Evolutionary conservation across 2,888 invertebrate species (phyloP), one percentile per base, ranked within the genome.

Genomic region (Drosophila formosana): DNA sequence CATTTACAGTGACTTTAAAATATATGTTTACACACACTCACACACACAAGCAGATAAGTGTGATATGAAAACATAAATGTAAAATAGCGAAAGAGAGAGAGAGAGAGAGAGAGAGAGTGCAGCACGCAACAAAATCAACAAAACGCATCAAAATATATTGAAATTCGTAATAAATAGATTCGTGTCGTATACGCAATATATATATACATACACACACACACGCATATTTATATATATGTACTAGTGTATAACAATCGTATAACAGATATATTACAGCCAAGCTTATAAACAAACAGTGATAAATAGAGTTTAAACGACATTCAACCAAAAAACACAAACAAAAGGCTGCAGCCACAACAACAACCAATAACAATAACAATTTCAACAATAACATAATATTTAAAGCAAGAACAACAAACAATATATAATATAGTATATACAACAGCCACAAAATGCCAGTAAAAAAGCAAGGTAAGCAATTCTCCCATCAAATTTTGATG

Each of bases 401-500:
- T n/a, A 43, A 32, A 58, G 32, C 25, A 63, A 50, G 25, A 66
- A 60, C 34, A 76, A 53, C 52, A 46, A 73, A 63, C 61, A 69
- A 67, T 60, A 62, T 56, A 45, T 13, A 56, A 45, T 56, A 45
- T 30, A 46, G 4, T 18, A 43, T 43, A 56, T 46, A 75, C 61
- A 78, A 66, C 56, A 73, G 56, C 75, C 56, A 76, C 69, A 87
- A 74, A 75, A 84, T 84, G 84, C 84, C 84, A 74, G 84, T 84
- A 63, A 84, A 84, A 79, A 84, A 84, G 77, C 84, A 84, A 87
- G 84, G 84, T 84, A 78, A 80, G 78, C 70, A n/a, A 11, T 60
- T 41, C n/a, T 34, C 65, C 68, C 30, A 34, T 43, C 43, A 5
- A 5, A n/a, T 30, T 41, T 53, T 46, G 26, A 50, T 45, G 34